Percentiles rank a stretch among this genome's conserved stretches.
phyloP scores from a whole-genome alignment of 2,888 invertebrate genomes.

The Tachina grossa region DNA sequence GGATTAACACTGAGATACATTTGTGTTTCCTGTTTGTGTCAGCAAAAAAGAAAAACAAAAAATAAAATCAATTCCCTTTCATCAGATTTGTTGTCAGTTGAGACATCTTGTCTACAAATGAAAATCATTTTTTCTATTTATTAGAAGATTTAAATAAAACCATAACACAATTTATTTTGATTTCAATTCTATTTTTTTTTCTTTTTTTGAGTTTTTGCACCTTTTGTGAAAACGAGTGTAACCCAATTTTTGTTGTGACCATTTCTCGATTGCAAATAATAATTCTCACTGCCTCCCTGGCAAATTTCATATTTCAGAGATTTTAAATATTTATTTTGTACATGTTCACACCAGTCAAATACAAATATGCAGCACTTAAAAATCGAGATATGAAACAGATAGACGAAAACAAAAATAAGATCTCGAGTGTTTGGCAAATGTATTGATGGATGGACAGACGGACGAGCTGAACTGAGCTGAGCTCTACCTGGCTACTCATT shows the following conservation, averaged over 20 bases:
- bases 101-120: conserved; percentile 14
- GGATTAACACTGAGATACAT: conserved; percentile 65
- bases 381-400: conserved; percentile 21
- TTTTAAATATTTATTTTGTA: conserved; percentile 57
- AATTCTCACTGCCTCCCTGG: conserved; percentile 33
- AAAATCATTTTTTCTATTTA: conserved; percentile 41
- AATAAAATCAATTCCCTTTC: conserved; percentile 11
- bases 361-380: conserved; percentile 38
- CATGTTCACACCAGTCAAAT: conserved; percentile 61
- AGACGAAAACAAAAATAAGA: conserved; percentile 26
- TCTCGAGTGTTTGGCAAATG: conserved; percentile 67
- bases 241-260: conserved; percentile 15
- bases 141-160: conserved; percentile 68
- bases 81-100: conserved; percentile 44
- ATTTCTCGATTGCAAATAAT: conserved; percentile 15
- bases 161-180: conserved; percentile 58
- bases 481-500: conserved; percentile 47
- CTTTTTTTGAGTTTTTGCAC: conserved; percentile 48
- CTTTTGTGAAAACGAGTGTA: conserved; percentile 47
- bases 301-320: conserved; percentile 54
- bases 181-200: background rate
- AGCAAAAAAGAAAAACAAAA: background rate
- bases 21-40: conserved; percentile 69
- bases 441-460: conserved; percentile 36
- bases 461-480: background rate